These are phyloP conservation scores for Leptosomus discolor DNA, from an alignment of 2,113 vertebrate species.

Conservation along the genomic window DNA sequence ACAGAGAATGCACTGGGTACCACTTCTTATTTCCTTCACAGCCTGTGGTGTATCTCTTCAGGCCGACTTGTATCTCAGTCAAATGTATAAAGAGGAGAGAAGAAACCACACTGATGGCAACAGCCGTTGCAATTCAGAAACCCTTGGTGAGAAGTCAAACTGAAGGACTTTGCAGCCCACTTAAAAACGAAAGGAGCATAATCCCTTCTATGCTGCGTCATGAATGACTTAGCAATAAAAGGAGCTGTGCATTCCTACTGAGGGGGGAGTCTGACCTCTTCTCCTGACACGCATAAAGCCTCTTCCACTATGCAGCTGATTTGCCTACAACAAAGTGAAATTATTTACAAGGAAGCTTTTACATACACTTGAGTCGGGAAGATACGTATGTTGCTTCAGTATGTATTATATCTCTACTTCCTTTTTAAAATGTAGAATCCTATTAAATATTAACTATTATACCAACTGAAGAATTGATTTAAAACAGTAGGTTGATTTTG, in stretches of 20 bases:
- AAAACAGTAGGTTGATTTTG: neutral
- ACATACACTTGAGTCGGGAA: neutral
- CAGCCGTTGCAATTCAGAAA: neutral
- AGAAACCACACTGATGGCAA: fast-evolving
- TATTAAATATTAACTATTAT: slow-evolving; percentile 64
- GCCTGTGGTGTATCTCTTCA: neutral
- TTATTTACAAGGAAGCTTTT: neutral
- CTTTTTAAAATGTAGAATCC: slow-evolving; percentile 10
- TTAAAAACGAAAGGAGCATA: neutral
- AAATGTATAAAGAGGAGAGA: neutral
- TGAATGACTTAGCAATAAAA: neutral
- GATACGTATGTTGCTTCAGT: neutral
- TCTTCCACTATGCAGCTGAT: neutral
- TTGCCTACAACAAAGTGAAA: neutral
- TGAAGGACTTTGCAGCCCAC: neutral
- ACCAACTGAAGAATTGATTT: slow-evolving; percentile 45
- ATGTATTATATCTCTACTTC: neutral
- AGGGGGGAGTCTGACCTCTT: neutral
- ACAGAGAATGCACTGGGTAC: neutral
- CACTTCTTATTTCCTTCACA: neutral
- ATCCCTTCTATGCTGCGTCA: neutral
- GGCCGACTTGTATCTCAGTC: neutral
- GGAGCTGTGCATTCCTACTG: neutral
- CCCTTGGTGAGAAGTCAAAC: neutral
- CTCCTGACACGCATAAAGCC: neutral